A percentile compares a stretch with the other conserved stretches of the same genome.
Evolutionary conservation across 2,797 vertebrate species (phyloP).

Genomic region (Poliocrania exsul): DNA sequence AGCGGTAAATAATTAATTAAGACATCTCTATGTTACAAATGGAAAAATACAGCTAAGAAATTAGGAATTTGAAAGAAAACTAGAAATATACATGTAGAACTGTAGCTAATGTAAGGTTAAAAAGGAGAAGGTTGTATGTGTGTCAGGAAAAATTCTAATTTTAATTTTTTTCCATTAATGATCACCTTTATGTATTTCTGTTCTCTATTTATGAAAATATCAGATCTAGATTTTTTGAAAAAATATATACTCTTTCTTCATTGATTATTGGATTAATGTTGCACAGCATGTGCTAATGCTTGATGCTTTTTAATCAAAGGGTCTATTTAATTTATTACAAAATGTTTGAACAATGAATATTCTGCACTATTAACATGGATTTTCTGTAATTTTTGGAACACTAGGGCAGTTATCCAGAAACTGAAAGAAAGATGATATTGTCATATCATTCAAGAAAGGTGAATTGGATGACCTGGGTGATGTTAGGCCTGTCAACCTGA

Average conservation of each 20-base stretch:
- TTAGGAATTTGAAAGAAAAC: not conserved
- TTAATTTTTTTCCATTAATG: not conserved
- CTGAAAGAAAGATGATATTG: slow-evolving; percentile 11
- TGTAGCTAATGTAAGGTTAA: not conserved
- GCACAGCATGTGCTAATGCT: not conserved
- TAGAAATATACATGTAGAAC: not conserved
- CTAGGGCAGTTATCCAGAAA: not conserved
- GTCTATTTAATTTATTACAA: not conserved
- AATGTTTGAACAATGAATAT: not conserved
- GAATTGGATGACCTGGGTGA: not conserved
- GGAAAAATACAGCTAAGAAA: not conserved
- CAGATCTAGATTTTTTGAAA: not conserved
- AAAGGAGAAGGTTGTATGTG: not conserved
- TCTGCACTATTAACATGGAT: not conserved
- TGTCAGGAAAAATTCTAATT: not conserved
- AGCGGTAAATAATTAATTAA: not conserved
- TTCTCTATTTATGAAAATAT: not conserved
- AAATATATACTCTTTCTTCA: not conserved
- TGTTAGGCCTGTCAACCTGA: not conserved
- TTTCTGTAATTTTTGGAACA: not conserved
- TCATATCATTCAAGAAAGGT: not conserved
- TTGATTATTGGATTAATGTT: not conserved
- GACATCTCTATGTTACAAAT: not conserved
- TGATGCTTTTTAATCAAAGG: not conserved
- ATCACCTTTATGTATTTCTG: not conserved